phyloP scores from a whole-genome alignment of 2,888 invertebrate species.

The Euplagia quadripunctaria region DNA sequence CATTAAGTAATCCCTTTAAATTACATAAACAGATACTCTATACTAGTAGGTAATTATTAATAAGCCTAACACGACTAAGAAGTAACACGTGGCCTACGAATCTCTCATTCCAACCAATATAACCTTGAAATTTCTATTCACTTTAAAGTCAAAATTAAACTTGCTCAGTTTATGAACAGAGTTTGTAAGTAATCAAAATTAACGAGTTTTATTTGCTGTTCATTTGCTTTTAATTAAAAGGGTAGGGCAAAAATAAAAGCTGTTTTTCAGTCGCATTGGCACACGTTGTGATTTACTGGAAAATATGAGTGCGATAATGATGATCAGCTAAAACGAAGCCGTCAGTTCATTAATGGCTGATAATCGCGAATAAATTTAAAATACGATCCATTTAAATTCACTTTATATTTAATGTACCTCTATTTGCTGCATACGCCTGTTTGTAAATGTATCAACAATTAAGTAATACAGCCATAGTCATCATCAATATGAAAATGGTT shows the following conservation, averaged over 20 bases:
- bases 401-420: neutral
- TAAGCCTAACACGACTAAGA: neutral
- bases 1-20: neutral
- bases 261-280: conserved; percentile 29
- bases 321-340: conserved; percentile 13
- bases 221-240: conserved; percentile 49
- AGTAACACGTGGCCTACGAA: conserved; percentile 26
- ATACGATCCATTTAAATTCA: neutral
- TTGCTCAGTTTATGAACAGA: conserved; percentile 47
- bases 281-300: conserved; percentile 1
- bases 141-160: conserved; percentile 43
- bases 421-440: neutral
- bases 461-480: neutral
- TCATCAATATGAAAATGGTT: neutral
- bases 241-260: conserved; percentile 27
- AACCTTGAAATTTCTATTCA: conserved; percentile 40
- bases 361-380: conserved; percentile 1
- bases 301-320: neutral
- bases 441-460: neutral
- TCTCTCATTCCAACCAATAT: conserved; percentile 29
- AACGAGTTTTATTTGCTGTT: conserved; percentile 52
- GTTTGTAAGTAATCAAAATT: conserved; percentile 56
- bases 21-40: neutral
- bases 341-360: conserved; percentile 25
- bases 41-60: neutral